Evolutionary conservation across 1,140 invertebrate genomes (phyloP).

Genomic region (Leptinotarsa defecta): DNA sequence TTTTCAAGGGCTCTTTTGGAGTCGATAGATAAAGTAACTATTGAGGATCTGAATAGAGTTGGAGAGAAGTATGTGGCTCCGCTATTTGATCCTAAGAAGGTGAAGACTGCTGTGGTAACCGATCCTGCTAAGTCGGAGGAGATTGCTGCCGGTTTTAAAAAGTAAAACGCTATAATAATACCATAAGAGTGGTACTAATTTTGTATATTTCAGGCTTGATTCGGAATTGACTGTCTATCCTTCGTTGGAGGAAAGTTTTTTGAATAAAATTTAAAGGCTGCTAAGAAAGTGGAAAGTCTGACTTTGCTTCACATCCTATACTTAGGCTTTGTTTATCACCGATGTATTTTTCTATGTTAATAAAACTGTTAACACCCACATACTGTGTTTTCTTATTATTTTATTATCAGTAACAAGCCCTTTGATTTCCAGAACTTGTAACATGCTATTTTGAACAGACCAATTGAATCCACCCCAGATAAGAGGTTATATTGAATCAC

Average conservation of each 20-base stretch:
- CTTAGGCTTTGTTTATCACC: no score
- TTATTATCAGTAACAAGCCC: no score
- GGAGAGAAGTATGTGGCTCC: constrained; percentile 71
- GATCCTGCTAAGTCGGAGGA: constrained; percentile 76
- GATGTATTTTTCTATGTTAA: no score
- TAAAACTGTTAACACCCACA: no score
- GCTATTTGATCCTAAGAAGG: constrained; percentile 65
- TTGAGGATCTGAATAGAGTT: constrained; percentile 68
- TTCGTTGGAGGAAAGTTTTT: constrained; percentile 62
- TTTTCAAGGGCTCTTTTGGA: constrained; percentile 40
- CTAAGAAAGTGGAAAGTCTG: no score
- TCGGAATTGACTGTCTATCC: constrained; percentile 59
- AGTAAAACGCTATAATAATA: constrained; percentile 59
- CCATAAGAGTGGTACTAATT: not conserved
- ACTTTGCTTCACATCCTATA: no score
- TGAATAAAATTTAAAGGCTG: constrained; percentile 47
- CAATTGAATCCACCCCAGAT: no score
- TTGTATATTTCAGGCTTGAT: constrained; percentile 52
- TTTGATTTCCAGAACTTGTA: no score
- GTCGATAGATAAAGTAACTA: constrained; percentile 67
- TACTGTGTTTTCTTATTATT: no score
- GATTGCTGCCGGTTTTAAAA: constrained; percentile 67
- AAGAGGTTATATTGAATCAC: no score
- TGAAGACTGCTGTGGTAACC: constrained; percentile 73
- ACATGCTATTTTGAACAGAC: no score